Base-by-base conservation (phyloP, 2,888 invertebrate genomes). In the Polyommatus icarus region DNA sequence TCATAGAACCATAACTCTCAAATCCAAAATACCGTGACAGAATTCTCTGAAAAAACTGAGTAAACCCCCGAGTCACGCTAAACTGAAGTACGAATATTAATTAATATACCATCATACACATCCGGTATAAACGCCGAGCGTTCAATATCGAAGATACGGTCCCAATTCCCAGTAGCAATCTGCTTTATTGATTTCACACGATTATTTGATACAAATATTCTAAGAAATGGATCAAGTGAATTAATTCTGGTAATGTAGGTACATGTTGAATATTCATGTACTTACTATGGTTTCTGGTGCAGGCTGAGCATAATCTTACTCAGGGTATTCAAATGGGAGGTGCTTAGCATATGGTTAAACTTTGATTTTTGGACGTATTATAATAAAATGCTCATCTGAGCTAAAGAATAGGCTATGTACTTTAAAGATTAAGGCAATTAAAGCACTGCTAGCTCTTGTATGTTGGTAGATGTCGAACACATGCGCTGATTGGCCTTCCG, bases 131-230 rank as follows among this genome's bases (percentile, higher is more conserved):
- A 10, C 50, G 73, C 46, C 24, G 50, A 50, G 73, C 46, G 73
- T 24, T 75, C 36, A 54, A 75, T 50, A 50, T 75, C 29, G 75
- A 75, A 75, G 54, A 75, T 32, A 24, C 24, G 29, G 54, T 75
- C 75, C 75, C 24, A 54, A 75, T 24, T 54, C 75, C 54, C 75
- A 54, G 15, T 54, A 18, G 75, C 54, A 75, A 75, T 75, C 75
- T 75, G n/a, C 54, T 18, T 54, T 75, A 75, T 75, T 75, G 75
- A 75, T 75, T 75, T 54, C 46, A 54, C 54, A 29, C 12, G 75
- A 73, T 73, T 46, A 73, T n/a, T 75, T 75, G 5, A 67, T 18
- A 67, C 29, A 32, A 67, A 67, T 32, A 67, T 67, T 32, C 29
- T 67, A 67, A 67, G 67, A 67, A 67, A 67, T 15, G 61, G 24